These are phyloP conservation scores for Simalia tracyae DNA, from an alignment of 2,797 vertebrate species.

Conservation along the genomic window DNA sequence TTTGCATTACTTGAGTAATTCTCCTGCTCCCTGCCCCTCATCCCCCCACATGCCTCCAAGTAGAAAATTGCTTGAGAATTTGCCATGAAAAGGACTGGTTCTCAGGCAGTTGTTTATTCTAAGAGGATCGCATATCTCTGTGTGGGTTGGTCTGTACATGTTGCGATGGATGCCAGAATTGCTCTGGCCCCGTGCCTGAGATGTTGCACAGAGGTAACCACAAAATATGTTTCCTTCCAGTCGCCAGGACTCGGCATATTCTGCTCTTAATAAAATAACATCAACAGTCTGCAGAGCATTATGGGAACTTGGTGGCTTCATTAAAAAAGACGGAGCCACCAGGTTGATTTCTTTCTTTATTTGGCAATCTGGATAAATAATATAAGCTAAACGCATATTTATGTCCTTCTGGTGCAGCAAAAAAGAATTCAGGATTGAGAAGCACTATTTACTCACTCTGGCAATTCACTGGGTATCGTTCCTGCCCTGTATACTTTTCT, in stretches of 20 bases:
- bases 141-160: not conserved
- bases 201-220: slow-evolving; percentile 22
- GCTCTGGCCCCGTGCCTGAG: slow-evolving; percentile 5
- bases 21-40: not conserved
- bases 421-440: not conserved
- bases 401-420: not conserved
- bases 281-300: not conserved
- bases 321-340: not conserved
- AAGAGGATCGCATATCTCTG: not conserved
- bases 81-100: not conserved
- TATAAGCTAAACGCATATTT: not conserved
- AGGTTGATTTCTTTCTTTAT: not conserved
- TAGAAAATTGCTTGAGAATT: not conserved
- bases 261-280: not conserved
- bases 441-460: not conserved
- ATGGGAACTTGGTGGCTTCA: not conserved
- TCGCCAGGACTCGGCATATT: not conserved
- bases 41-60: not conserved
- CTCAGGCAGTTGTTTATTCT: slow-evolving; percentile 10
- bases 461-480: not conserved
- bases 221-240: not conserved
- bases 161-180: not conserved
- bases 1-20: not conserved
- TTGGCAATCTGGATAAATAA: not conserved
- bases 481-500: not conserved